phyloP scores from a whole-genome alignment of 2,113 vertebrate species.

The Synchiropus splendidus region DNA sequence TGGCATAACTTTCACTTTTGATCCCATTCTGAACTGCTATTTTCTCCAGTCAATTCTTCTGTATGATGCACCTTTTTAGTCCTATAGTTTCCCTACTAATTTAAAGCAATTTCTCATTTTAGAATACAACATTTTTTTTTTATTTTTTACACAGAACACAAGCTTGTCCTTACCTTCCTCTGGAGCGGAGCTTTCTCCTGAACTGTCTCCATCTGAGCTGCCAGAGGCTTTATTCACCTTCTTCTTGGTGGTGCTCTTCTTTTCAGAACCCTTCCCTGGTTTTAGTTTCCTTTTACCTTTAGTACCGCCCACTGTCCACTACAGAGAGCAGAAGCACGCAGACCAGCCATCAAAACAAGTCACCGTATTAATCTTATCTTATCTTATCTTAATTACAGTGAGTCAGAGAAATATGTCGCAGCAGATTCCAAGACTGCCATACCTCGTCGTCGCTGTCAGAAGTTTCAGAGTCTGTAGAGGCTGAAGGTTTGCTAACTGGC shows the following conservation, averaged over 20 bases:
- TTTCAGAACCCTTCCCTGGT: constrained; percentile 79
- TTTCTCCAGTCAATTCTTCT: too few species aligned
- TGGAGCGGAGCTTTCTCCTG: constrained; percentile 90
- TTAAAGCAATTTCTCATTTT: too few species aligned
- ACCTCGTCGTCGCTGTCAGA: constrained; percentile 97
- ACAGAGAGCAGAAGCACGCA: constrained; percentile 11
- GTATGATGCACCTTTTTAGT: too few species aligned
- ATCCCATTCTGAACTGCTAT: too few species aligned
- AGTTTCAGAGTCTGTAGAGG: constrained; percentile 92
- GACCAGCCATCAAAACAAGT: neutral
- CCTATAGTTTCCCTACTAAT: too few species aligned
- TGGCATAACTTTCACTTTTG: too few species aligned
- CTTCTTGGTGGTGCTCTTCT: constrained; percentile 85
- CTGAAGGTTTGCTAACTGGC: constrained; percentile 85
- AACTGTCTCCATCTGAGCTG: constrained; percentile 93
- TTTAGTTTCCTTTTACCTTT: constrained; percentile 98
- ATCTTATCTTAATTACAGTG: too few species aligned
- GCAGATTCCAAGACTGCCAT: neutral
- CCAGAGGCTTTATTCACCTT: constrained; percentile 85
- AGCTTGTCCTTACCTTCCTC: constrained; percentile 77
- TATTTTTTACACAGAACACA: constrained; percentile 16
- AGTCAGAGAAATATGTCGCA: neutral
- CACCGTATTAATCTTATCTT: too few species aligned
- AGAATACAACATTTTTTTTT: too few species aligned
- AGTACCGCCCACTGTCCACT: constrained; percentile 97